Evolutionary conservation across 2,797 vertebrate genomes (phyloP), one percentile per base, ranked within the genome.

Genomic region (Coregonus suidteri): DNA sequence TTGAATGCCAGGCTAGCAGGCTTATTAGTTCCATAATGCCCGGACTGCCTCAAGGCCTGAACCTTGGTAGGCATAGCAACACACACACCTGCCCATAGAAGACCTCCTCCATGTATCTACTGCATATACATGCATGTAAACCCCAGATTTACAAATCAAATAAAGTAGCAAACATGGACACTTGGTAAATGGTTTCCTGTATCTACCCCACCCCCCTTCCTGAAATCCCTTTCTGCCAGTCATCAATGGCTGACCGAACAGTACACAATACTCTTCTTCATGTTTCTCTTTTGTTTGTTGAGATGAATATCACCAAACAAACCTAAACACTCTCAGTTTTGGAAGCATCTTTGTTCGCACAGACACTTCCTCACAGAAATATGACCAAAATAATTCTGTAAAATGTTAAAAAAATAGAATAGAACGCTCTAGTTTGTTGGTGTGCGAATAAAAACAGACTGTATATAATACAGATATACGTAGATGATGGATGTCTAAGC

Each of bases 401-500:
- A 56, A 56, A 93, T 93, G 93, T 91, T 94, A 93, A 90, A 94
- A 94, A 94, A 93, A 93, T 93, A 93, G 91, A 93, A 91, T 93
- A 93, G 91, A 93, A 94, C 90, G 93, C 92, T 93, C 92, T 94
- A 93, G 86, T 91, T 88, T 90, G 89, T 88, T 90, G 89, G 90
- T 94, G 94, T 95, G 94, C 93, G 94, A 95, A 94, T 89, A 90
- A 92, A 93, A 91, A 91, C 82, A 88, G 89, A 93, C 88, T 90
- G n/a, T 18, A 56, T 56, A 56, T 56, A 30, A 71, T 20, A 71
- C 70, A 83, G 91, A 92, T 90, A 93, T 91, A 93, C 93, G 92
- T 91, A 93, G 90, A 90, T 92, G 88, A 90, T 91, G 84, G 91
- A 91, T 85, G 87, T 93, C 86, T 90, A 93, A 93, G 91, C 89